A percentile compares a stretch with the other conserved stretches of the same genome.
Evolutionary conservation across 2,888 invertebrate genomes (phyloP).

Genomic region (Hedya salicella): DNA sequence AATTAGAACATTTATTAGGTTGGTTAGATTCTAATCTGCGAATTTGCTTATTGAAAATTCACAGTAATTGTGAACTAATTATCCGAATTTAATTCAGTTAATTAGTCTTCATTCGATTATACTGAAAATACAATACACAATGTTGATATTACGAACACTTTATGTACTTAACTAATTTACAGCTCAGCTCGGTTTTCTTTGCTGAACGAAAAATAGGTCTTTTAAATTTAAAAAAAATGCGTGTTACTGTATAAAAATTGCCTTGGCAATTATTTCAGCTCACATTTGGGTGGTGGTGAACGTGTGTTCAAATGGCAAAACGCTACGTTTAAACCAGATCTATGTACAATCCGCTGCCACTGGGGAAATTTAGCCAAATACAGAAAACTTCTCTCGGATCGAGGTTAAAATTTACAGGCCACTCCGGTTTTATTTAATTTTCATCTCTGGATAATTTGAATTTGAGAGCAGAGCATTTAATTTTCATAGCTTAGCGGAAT

Average conservation of each 20-base stretch:
- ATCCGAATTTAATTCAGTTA: slow-evolving; percentile 21
- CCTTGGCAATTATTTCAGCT: slow-evolving; percentile 15
- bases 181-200: neutral
- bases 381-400: slow-evolving; percentile 61
- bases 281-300: slow-evolving; percentile 5
- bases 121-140: neutral
- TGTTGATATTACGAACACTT: slow-evolving; percentile 9
- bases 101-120: slow-evolving; percentile 14
- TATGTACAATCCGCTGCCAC: slow-evolving; percentile 47
- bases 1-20: slow-evolving; percentile 30
- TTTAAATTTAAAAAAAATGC: neutral
- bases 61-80: slow-evolving; percentile 20
- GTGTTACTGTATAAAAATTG: neutral
- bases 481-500: slow-evolving; percentile 73
- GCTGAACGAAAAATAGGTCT: neutral
- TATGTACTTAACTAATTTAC: neutral
- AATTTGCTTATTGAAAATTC: slow-evolving; percentile 21
- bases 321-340: slow-evolving; percentile 32
- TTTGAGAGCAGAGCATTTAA: slow-evolving; percentile 69
- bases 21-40: slow-evolving; percentile 21
- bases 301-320: slow-evolving; percentile 33
- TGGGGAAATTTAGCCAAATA: slow-evolving; percentile 55
- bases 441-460: slow-evolving; percentile 68
- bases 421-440: slow-evolving; percentile 70
- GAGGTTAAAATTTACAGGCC: slow-evolving; percentile 63